Base-by-base conservation (phyloP, 2,797 vertebrate species). In the Aeoliscus strigatus region DNA sequence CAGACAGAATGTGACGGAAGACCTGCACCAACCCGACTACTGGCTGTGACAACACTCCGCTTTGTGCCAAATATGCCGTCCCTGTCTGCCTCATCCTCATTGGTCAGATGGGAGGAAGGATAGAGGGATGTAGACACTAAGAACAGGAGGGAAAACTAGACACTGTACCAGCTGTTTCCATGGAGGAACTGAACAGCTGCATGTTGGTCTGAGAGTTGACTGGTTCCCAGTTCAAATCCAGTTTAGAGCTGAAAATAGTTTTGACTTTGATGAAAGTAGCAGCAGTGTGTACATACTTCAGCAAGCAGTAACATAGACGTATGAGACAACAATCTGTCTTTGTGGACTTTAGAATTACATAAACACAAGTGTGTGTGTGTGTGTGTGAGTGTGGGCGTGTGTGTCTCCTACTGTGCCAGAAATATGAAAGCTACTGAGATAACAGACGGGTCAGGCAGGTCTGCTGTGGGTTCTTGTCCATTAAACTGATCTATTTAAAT, bases 271-370 rank as follows among this genome's bases (percentile, higher is more conserved):
- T 16, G 31, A 17, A 34, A 27, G 8, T 13, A 9, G 16, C 49
- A 23, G 41, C 39, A 50, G 37, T 62, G 39, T 88, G 81, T 88
- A 87, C 14, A 85, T 81, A 84, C 49, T 69, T 59, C 80, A 72
- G 39, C 60, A 59, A 50, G 43, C 68, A 73, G 73, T 75, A 56
- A 66, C 69, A 51, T 70, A 77, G 63, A 51, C 37, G 40, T 27
- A 60, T 55, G 49, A 60, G 36, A 53, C 16, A 29, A 60, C 59
- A 52, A 58, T 65, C 17, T 68, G 70, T 73, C 66, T 68, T 51
- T 77, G 51, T 70, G 68, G 49, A 59, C 68, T 53, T 66, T 72
- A 66, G 59, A 72, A 65, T 59, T 46, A 61, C 59, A 32, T 48
- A 14, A 66, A 51, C 9, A 30, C 6, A 24, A 4, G 21, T 13